Percentiles rank a stretch among this genome's conserved stretches.
phyloP scores from a whole-genome alignment of 1,140 invertebrate genomes.

The Solen grandis region DNA sequence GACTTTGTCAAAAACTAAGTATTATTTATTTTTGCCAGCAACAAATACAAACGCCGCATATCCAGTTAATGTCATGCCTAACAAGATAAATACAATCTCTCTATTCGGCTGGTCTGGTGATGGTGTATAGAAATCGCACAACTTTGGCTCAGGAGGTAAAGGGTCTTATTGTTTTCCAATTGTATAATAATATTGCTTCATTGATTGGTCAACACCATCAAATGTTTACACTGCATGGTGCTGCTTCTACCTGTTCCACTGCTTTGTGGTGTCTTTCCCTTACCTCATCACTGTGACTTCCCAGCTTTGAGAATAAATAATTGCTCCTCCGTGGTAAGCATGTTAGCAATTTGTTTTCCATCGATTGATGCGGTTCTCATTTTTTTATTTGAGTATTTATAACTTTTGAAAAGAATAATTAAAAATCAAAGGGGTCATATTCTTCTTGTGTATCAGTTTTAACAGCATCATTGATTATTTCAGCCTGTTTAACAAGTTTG shows the following conservation, averaged over 20 bases:
- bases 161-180: not conserved
- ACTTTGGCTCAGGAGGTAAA: slow-evolving; percentile 21
- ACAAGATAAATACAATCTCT: no score
- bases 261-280: slow-evolving; percentile 35
- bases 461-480: no score
- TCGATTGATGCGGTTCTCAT: no score
- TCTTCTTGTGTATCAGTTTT: no score
- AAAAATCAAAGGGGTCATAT: no score
- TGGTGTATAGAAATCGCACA: slow-evolving; percentile 48
- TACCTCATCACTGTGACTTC: not conserved
- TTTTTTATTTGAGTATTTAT: not conserved
- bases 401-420: not conserved
- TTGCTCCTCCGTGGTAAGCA: slow-evolving; percentile 10
- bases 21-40: not conserved
- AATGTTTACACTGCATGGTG: slow-evolving; percentile 36
- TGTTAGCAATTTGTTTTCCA: slow-evolving; percentile 21
- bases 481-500: not conserved
- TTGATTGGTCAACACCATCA: slow-evolving; percentile 37
- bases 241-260: slow-evolving; percentile 49
- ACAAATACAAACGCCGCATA: slow-evolving; percentile 15
- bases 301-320: slow-evolving; percentile 18
- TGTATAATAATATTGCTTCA: no score
- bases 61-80: slow-evolving; percentile 34
- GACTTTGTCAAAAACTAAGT: slow-evolving; percentile 5
- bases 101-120: slow-evolving; percentile 21